Evolutionary conservation across 1,140 invertebrate species (phyloP), one percentile per base, ranked within the genome.

Genomic region (Tribolium madens): DNA sequence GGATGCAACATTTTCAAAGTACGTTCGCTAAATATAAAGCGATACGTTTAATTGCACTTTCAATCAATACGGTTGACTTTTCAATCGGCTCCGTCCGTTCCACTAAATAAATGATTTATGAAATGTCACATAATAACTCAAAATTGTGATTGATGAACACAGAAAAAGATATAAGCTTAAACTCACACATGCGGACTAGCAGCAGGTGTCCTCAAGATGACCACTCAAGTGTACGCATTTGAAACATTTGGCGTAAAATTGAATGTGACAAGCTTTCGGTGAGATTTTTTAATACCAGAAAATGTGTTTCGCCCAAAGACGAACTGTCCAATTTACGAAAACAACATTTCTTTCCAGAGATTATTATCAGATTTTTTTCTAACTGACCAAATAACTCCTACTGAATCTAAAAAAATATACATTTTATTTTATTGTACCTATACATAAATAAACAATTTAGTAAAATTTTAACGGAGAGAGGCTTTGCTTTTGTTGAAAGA

Each of bases 131-230:
- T 64, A 64, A 64, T 64, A 64, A 33, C 57, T 64, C 57, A 33
- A 64, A 64, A 64, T 64, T 64, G 57, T 64, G 57, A 64, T 64
- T 64, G 57, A 64, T 64, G 57, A 64, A 64, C 57, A 64, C 21
- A 64, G 10, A 64, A 33, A 64, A 64, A 64, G 57, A 64, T 64
- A 64, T 64, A 12, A 18, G 57, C 21, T 10, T 64, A 33, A 64
- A 64, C 57, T 64, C 57, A 33, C 57, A 64, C 57, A 64, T 64
- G 57, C 12, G 57, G 26, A 64, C 57, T 64, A 64, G 57, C 57
- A 64, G 57, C 57, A 64, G 57, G 57, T 64, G 57, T 26, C 57
- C 57, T 64, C 57, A 64, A 64, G 57, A 64, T 64, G 57, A 33
- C 57, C 57, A 33, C 18, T 33, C 57, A 64, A 64, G 21, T 64